A percentile compares a stretch with the other conserved stretches of the same genome.
Conservation (phyloP, 2,888 invertebrate genomes). For the Diadegma fenestrale region DNA sequence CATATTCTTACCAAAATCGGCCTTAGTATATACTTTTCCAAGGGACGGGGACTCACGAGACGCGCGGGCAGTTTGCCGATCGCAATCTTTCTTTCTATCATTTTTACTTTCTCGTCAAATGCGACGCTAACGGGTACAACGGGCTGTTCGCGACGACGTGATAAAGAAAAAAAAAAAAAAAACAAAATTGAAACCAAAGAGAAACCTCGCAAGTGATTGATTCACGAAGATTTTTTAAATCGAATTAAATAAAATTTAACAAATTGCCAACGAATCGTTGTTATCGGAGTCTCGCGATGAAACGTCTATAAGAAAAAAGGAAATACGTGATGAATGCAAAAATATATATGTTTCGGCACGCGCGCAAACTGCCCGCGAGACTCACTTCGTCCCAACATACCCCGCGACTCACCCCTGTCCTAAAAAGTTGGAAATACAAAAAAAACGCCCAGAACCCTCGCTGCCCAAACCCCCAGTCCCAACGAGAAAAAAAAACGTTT, state of each 20-base stretch:
- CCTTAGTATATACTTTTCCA: slow-evolving; percentile 84
- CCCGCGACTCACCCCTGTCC: slow-evolving; percentile 72
- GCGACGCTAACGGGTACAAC: slow-evolving; percentile 9
- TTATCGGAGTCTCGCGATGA: slow-evolving; percentile 55
- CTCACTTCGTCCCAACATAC: slow-evolving; percentile 74
- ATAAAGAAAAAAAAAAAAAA: slow-evolving; percentile 66
- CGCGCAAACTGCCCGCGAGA: slow-evolving; percentile 73
- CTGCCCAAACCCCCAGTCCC: slow-evolving; percentile 70
- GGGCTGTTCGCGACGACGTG: slow-evolving; percentile 49
- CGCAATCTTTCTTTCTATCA: neutral
- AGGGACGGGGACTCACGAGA: slow-evolving; percentile 76
- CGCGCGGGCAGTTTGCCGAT: slow-evolving; percentile 59
- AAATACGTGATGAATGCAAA: slow-evolving; percentile 15
- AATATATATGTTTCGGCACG: slow-evolving; percentile 47
- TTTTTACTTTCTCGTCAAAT: slow-evolving; percentile 19
- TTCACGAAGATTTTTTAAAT: slow-evolving; percentile 35
- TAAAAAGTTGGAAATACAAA: slow-evolving; percentile 57
- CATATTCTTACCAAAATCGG: slow-evolving; percentile 84
- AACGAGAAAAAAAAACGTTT: slow-evolving; percentile 65
- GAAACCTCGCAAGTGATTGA: slow-evolving; percentile 62
- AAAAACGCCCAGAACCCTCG: slow-evolving; percentile 57
- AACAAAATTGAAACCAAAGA: slow-evolving; percentile 64
- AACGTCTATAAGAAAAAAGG: slow-evolving; percentile 34
- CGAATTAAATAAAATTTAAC: slow-evolving; percentile 58
- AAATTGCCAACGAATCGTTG: slow-evolving; percentile 67